Evolutionary conservation across 2,113 vertebrate species (phyloP), one percentile per base, ranked within the genome.

Genomic region (Aptenodytes forsteri): DNA sequence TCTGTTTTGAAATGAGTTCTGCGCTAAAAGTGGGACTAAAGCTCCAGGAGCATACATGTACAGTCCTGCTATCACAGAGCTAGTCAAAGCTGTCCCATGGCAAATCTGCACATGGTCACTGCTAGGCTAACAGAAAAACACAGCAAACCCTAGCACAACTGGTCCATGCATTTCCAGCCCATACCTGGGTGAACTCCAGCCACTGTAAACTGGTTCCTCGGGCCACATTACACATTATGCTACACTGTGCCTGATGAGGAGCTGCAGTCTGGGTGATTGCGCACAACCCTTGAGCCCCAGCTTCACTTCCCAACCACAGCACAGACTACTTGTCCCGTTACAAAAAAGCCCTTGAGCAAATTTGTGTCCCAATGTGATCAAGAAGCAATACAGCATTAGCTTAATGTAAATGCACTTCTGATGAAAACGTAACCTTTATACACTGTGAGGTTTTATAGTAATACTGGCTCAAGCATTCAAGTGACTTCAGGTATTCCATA

Each of bases 401-500:
- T 73, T 49, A 26, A 19, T 11, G 16, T 61, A 76, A 81, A 76
- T 4, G 14, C 21, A 58, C 20, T 75, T 59, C 56, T 76, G 19
- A 87, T 46, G 26, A 42, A 82, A 90, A 87, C 11, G 15, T 26
- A 86, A 71, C 52, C 42, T 49, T 59, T 42, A 25, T 23, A 29
- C 38, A 72, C 10, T 12, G 34, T 23, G 36, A 75, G 54, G n/a
- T 69, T 82, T 79, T 47, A 81, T 2, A 11, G 9, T 12, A 71
- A 89, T 9, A 83, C 5, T 16, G 18, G 29, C 42, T 76, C 15
- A 69, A 83, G 38, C 10, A 72, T 34, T 62, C 58, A 61, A 55
- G 23, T 52, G 26, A 89, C 44, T 71, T 58, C 34, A 32, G 21
- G 16, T 11, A 27, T 40, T 61, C 29, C 99, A 95, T 95, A 99